Evolutionary conservation across 2,888 invertebrate genomes (phyloP).

Genomic region (Cordilura impudica): DNA sequence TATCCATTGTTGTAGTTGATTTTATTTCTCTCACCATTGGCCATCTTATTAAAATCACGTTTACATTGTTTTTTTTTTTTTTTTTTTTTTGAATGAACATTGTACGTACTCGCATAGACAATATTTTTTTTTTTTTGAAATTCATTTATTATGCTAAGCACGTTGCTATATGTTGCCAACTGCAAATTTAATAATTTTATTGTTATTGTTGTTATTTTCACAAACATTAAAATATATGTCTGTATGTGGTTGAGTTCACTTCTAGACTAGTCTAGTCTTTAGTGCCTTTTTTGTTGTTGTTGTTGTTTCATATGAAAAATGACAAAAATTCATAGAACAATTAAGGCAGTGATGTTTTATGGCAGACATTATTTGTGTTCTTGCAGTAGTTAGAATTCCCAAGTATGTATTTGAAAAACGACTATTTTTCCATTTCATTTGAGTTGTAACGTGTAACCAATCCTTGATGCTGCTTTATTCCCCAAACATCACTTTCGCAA

Average conservation of each 20-base stretch:
- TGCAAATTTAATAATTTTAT: slow-evolving; percentile 25
- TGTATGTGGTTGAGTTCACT: too few relatives aligned
- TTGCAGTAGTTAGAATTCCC: neutral
- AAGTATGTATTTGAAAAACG: slow-evolving; percentile 25
- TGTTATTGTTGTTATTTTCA: slow-evolving; percentile 1
- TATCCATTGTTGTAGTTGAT: neutral
- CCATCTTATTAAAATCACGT: slow-evolving; percentile 32
- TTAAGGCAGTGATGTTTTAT: slow-evolving; percentile 3
- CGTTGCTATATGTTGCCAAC: slow-evolving; percentile 41
- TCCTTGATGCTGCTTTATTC: slow-evolving; percentile 40
- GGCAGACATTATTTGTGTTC: neutral
- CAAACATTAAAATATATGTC: neutral
- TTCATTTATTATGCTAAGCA: slow-evolving; percentile 34
- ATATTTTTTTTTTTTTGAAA: neutral
- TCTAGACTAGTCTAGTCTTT: neutral
- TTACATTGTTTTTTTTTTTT: slow-evolving; percentile 26
- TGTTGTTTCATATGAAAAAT: neutral
- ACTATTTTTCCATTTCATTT: slow-evolving; percentile 51
- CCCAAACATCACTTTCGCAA: neutral
- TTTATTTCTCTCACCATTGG: neutral
- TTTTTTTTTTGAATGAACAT: too few relatives aligned
- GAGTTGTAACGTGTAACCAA: slow-evolving; percentile 34
- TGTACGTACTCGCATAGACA: neutral
- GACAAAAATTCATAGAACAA: neutral
- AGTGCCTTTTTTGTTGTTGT: neutral